These are phyloP conservation scores for Mus spretus DNA, from an alignment of 2,797 vertebrate genomes.

Conservation along the genomic window DNA sequence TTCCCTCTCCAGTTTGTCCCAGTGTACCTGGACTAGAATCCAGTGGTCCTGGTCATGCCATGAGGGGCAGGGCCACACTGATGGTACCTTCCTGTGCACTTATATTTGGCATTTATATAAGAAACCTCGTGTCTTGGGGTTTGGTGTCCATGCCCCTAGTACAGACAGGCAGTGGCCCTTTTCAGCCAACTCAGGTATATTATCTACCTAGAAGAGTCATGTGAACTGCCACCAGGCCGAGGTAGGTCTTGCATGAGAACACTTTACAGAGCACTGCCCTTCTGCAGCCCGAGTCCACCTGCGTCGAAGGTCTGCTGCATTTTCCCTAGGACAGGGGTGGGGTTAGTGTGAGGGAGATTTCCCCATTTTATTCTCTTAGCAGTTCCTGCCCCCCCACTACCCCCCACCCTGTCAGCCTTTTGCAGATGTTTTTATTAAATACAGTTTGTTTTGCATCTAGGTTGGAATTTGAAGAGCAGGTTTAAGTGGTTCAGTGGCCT, in stretches of 20 bases:
- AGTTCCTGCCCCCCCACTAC: no score
- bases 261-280: no score
- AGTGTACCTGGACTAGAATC: not conserved
- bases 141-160: no score
- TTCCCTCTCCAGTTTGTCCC: rapidly evolving
- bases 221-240: not conserved
- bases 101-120: not conserved
- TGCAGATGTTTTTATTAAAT: not conserved
- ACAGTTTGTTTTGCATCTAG: not conserved
- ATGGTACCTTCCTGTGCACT: not conserved
- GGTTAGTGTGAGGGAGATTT: not conserved
- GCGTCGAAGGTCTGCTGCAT: rapidly evolving
- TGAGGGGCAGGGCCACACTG: not conserved
- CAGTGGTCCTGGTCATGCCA: not conserved
- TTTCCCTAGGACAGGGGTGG: not conserved
- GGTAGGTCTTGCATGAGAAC: not conserved
- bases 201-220: rapidly evolving
- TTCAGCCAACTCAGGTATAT: rapidly evolving
- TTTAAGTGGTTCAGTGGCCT: not conserved
- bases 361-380: not conserved
- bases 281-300: no score
- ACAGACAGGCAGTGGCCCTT: not conserved
- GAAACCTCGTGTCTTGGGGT: not conserved
- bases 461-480: not conserved
- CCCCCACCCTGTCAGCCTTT: rapidly evolving